Percentiles rank a stretch among this genome's conserved stretches.
Evolutionary conservation across 2,113 vertebrate species (phyloP).

Genomic region (Gnathonemus longibarbis): DNA sequence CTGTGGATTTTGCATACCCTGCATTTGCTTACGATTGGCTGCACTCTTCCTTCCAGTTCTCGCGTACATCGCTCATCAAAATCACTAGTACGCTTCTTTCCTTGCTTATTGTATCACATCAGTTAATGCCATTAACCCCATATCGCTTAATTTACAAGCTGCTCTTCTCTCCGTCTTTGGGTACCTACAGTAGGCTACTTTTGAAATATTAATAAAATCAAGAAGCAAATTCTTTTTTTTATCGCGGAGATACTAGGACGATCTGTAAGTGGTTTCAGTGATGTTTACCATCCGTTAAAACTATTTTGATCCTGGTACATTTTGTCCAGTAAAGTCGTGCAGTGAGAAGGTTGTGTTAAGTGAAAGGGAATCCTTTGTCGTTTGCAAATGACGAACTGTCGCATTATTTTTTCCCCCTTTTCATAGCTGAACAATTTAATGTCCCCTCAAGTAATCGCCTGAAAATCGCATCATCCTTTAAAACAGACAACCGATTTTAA

Average conservation of each 20-base stretch:
- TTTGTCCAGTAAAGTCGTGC: constrained; percentile 37
- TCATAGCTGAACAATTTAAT: constrained; percentile 31
- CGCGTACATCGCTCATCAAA: not conserved
- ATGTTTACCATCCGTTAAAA: not conserved
- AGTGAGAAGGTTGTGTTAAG: constrained; percentile 39
- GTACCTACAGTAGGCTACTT: not conserved
- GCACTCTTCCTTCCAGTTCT: not conserved
- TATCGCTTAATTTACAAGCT: not conserved
- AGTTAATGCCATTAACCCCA: not conserved
- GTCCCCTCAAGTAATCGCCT: constrained; percentile 49
- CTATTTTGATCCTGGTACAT: not conserved
- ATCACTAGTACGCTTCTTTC: not conserved
- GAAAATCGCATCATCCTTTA: constrained; percentile 60
- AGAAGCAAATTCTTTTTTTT: not conserved
- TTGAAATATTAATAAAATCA: not conserved
- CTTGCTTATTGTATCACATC: not conserved
- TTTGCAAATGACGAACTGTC: constrained; percentile 54
- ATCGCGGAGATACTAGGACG: not conserved
- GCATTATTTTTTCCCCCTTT: constrained; percentile 51
- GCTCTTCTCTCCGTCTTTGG: not conserved
- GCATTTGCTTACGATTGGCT: not conserved
- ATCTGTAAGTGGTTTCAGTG: not conserved
- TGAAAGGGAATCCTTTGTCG: constrained; percentile 36
- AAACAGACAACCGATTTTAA: constrained; percentile 44
- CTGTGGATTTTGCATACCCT: not conserved